phyloP scores from a whole-genome alignment of 2,113 vertebrate species.

The Corapipo altera region DNA sequence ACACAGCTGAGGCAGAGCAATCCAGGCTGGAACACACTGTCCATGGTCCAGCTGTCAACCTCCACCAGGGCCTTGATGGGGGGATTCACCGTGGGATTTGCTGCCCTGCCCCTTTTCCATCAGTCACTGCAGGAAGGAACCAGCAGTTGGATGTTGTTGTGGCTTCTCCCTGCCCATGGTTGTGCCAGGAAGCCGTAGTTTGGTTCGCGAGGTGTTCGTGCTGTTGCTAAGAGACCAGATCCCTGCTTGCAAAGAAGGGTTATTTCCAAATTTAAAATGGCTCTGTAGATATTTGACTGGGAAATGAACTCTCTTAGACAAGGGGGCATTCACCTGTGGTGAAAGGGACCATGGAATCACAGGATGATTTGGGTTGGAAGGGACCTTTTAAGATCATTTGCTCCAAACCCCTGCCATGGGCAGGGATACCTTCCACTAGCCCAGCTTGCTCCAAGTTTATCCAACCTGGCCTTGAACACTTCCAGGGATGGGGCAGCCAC shows the following conservation, averaged over 20 bases:
- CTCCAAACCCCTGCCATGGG: neutral
- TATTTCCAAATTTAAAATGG: neutral
- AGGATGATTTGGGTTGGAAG: neutral
- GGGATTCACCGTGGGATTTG: neutral
- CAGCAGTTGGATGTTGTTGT: neutral
- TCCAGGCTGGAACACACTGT: fast-evolving
- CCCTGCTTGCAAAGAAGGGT: neutral
- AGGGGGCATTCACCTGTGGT: neutral
- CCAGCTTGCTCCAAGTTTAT: neutral
- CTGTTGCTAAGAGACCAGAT: constrained; percentile 47
- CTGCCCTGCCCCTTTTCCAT: neutral
- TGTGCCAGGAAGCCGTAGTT: neutral
- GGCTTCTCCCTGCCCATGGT: neutral
- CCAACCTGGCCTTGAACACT: neutral
- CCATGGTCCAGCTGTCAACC: neutral
- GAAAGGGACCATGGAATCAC: neutral
- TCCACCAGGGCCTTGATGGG: fast-evolving
- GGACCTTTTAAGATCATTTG: neutral
- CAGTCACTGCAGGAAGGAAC: neutral
- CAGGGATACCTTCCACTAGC: neutral
- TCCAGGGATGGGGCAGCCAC: neutral
- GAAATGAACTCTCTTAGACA: neutral
- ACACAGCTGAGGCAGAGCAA: neutral
- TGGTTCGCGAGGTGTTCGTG: neutral
- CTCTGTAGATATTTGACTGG: neutral